Evolutionary conservation across 2,113 vertebrate genomes (phyloP).

Genomic region (Lipophrys pholis): DNA sequence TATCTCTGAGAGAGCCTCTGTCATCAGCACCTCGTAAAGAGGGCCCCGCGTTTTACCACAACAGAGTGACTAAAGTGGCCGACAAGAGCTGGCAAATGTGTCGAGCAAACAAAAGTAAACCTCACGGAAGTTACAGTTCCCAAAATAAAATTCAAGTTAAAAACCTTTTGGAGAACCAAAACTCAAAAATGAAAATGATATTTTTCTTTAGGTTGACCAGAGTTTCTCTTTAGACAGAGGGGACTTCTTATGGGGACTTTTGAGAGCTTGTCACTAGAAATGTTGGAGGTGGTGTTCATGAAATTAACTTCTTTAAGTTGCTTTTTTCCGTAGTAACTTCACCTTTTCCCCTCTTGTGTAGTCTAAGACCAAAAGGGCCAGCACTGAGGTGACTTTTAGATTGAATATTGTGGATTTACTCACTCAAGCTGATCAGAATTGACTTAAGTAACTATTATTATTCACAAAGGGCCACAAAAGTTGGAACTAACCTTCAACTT

Average conservation of each 20-base stretch:
- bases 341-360: no score
- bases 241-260: slow-evolving; percentile 41
- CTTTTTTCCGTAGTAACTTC: no score
- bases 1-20: slow-evolving; percentile 60
- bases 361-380: slow-evolving; percentile 8
- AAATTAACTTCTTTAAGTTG: background rate
- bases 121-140: slow-evolving; percentile 5
- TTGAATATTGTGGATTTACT: slow-evolving; percentile 8
- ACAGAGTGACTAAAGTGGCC: slow-evolving; percentile 26
- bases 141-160: slow-evolving; percentile 12
- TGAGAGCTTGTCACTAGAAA: background rate
- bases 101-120: slow-evolving; percentile 24
- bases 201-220: slow-evolving; percentile 19
- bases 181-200: slow-evolving; percentile 8
- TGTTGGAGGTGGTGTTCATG: background rate
- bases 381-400: slow-evolving; percentile 35
- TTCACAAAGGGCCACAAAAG: slow-evolving; percentile 1
- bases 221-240: background rate
- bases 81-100: slow-evolving; percentile 5
- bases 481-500: slow-evolving; percentile 16
- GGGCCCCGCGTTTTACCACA: slow-evolving; percentile 18
- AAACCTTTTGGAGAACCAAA: slow-evolving; percentile 55
- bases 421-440: slow-evolving; percentile 8
- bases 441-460: background rate
- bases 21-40: slow-evolving; percentile 54